Evolutionary conservation across 2,113 vertebrate species (phyloP).

Genomic region (Lophura nycthemera): DNA sequence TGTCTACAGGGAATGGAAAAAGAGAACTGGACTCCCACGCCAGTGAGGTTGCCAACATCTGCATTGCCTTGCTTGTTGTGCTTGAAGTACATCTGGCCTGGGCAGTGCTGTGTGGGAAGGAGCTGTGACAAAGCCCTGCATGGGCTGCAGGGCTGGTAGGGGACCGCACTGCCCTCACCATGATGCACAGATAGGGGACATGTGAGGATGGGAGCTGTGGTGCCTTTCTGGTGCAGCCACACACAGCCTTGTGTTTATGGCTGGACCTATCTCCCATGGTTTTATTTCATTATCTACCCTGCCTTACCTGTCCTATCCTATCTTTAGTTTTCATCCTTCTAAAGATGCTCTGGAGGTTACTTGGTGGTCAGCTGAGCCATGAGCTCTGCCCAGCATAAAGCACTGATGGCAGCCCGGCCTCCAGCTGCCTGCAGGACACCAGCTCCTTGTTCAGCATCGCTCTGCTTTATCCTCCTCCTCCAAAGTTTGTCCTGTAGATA

Average conservation of each 20-base stretch:
- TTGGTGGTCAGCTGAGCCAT: neutral
- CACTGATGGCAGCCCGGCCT: rapidly evolving
- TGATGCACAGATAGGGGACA: neutral
- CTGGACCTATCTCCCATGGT: neutral
- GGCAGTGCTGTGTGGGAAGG: neutral
- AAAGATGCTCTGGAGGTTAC: neutral
- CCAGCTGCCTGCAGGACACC: neutral
- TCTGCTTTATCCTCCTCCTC: neutral
- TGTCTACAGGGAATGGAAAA: neutral
- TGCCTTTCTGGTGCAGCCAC: neutral
- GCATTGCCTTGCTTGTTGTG: slow-evolving; percentile 12
- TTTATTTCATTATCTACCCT: neutral
- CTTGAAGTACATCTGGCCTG: neutral
- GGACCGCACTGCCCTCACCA: neutral
- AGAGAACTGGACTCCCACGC: neutral
- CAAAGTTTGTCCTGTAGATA: neutral
- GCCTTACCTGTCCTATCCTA: too few relatives aligned
- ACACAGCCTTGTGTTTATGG: neutral
- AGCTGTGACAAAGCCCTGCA: neutral
- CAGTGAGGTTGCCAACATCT: neutral
- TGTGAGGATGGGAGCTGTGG: rapidly evolving
- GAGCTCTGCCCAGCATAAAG: neutral
- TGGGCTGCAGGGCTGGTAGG: neutral
- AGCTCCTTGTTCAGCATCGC: neutral
- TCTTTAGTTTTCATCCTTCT: neutral